These are phyloP conservation scores for Uloborus diversus DNA, from an alignment of 1,140 invertebrate species.

Conservation along the genomic window DNA sequence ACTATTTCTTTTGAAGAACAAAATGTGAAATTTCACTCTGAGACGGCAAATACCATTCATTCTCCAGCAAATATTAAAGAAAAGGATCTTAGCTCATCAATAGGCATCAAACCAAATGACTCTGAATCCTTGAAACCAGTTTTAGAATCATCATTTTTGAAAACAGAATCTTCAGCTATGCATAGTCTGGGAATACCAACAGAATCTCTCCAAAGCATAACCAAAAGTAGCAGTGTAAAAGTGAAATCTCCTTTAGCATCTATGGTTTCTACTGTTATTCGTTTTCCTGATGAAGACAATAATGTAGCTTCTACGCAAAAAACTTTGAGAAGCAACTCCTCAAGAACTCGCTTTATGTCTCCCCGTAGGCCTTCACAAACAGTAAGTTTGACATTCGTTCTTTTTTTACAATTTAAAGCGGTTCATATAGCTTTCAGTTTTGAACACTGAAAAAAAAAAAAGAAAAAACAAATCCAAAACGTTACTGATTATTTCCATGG, in stretches of 20 bases:
- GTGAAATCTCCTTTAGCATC: background rate
- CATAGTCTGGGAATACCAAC: slow-evolving; percentile 18
- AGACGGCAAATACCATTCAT: background rate
- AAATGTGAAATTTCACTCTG: background rate
- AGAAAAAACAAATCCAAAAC: too few species aligned
- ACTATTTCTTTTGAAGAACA: too few species aligned
- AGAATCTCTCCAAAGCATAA: slow-evolving; percentile 18
- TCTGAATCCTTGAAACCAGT: background rate
- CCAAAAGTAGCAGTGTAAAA: background rate
- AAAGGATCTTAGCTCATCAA: background rate
- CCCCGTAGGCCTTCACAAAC: slow-evolving; percentile 37
- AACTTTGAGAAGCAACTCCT: slow-evolving; percentile 10
- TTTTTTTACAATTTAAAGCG: too few species aligned
- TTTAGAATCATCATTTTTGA: slow-evolving; percentile 22
- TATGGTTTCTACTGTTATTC: background rate
- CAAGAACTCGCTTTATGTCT: slow-evolving; percentile 32
- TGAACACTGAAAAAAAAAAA: too few species aligned
- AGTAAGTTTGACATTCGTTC: slow-evolving; percentile 30
- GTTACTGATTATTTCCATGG: too few species aligned
- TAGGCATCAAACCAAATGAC: background rate
- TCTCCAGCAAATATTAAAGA: background rate
- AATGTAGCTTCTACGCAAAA: background rate
- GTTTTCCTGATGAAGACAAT: slow-evolving; percentile 25
- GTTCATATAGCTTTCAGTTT: too few species aligned
- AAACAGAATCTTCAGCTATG: background rate